These are phyloP conservation scores for Mythimna impura DNA, from an alignment of 2,888 invertebrate species.

Conservation along the genomic window DNA sequence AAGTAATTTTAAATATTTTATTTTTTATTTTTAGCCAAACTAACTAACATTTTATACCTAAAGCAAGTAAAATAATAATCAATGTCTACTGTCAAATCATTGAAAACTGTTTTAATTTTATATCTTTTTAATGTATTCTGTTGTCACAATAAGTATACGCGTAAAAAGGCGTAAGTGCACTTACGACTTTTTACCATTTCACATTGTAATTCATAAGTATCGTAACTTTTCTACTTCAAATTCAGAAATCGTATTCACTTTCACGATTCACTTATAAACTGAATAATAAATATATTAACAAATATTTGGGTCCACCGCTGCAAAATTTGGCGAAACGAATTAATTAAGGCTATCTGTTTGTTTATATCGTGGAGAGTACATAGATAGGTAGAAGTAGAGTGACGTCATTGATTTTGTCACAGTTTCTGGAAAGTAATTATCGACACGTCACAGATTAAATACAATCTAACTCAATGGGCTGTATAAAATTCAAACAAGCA, in stretches of 20 bases:
- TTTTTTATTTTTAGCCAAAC: conserved; percentile 38
- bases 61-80: conserved; percentile 21
- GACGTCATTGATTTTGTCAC: conserved; percentile 24
- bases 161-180: neutral
- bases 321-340: conserved; percentile 84
- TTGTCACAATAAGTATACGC: neutral
- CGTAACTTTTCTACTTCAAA: conserved; percentile 28
- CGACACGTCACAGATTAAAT: neutral
- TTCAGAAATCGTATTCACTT: conserved; percentile 30
- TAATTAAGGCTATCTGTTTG: conserved; percentile 73
- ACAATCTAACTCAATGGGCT: neutral
- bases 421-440: neutral
- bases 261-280: conserved; percentile 42
- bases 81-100: conserved; percentile 22
- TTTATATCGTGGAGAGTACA: conserved; percentile 41
- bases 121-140: conserved; percentile 1
- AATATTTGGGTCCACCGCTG: conserved; percentile 85
- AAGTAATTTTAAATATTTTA: too few species aligned
- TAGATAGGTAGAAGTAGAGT: conserved; percentile 55
- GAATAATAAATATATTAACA: conserved; percentile 57
- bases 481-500: neutral
- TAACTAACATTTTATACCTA: conserved; percentile 28
- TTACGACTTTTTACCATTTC: conserved; percentile 22
- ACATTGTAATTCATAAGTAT: conserved; percentile 1
- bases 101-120: neutral